Percentiles rank a stretch among this genome's conserved stretches.
These are phyloP conservation scores for Lacanobia oleracea DNA, from an alignment of 2,888 invertebrate genomes.

Conservation along the genomic window DNA sequence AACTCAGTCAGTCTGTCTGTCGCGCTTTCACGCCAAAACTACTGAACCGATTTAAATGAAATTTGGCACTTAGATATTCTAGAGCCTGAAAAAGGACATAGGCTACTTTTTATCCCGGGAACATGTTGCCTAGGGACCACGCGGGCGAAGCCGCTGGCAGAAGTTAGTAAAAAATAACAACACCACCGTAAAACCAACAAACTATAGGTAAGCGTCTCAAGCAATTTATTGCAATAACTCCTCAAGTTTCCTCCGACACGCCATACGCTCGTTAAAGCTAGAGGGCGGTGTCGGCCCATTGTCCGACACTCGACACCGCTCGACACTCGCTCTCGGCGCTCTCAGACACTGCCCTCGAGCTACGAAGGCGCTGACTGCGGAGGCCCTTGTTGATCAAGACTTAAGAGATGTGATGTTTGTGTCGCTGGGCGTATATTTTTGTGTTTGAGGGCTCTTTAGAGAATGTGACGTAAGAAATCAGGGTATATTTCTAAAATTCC, in stretches of 20 bases:
- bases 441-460: constrained; percentile 2
- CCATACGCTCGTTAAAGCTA: constrained; percentile 58
- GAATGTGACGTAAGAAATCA: neutral
- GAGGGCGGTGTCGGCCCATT: constrained; percentile 43
- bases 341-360: constrained; percentile 53
- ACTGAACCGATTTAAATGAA: too few species aligned
- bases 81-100: too few species aligned
- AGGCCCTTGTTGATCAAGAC: constrained; percentile 47
- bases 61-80: too few species aligned
- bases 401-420: constrained; percentile 38
- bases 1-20: too few species aligned
- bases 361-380: constrained; percentile 41
- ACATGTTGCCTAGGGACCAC: too few species aligned
- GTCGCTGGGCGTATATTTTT: constrained; percentile 11
- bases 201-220: constrained; percentile 29
- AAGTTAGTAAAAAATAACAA: constrained; percentile 1
- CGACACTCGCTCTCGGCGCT: constrained; percentile 39
- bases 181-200: constrained; percentile 9
- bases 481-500: neutral
- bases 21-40: too few species aligned
- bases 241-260: constrained; percentile 49
- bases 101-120: too few species aligned
- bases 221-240: constrained; percentile 54
- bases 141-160: too few species aligned
- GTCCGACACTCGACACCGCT: constrained; percentile 50